Conservation (phyloP, 2,797 vertebrate genomes). For the Myotis planiceps region DNA sequence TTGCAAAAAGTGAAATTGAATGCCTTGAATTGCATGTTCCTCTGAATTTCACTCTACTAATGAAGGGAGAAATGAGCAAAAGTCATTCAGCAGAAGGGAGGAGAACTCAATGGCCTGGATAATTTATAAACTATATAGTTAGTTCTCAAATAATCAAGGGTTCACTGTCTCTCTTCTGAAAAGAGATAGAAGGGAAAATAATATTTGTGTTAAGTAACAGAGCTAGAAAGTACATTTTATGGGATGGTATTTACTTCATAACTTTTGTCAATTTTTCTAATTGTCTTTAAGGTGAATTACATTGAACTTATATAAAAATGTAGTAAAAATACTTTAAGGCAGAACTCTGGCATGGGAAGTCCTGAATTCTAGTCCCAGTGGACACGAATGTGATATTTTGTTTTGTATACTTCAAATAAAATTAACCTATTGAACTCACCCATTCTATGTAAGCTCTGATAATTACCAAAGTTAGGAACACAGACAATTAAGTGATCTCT, state of each 20-base stretch:
- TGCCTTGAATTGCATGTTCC: neutral
- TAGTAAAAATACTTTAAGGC: neutral
- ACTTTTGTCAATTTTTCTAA: neutral
- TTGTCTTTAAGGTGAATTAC: neutral
- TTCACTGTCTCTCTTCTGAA: neutral
- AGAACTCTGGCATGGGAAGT: neutral
- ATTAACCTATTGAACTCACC: neutral
- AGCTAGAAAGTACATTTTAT: neutral
- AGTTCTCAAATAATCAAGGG: neutral
- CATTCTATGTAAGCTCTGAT: neutral
- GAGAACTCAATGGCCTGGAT: neutral
- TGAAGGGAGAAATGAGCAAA: neutral
- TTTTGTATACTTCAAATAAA: neutral
- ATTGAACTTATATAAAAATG: neutral
- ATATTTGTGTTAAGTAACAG: neutral
- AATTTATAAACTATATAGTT: conserved; percentile 4
- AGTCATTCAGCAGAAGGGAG: neutral
- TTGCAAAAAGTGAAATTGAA: neutral
- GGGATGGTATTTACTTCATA: neutral
- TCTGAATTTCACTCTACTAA: neutral
- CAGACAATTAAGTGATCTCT: neutral
- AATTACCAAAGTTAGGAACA: neutral
- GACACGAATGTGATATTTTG: neutral
- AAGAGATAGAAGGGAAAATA: neutral
- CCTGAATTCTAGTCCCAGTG: neutral